A percentile compares a stretch with the other conserved stretches of the same genome.
Evolutionary conservation across 2,113 vertebrate genomes (phyloP).

Genomic region (Sigmodon hispidus): DNA sequence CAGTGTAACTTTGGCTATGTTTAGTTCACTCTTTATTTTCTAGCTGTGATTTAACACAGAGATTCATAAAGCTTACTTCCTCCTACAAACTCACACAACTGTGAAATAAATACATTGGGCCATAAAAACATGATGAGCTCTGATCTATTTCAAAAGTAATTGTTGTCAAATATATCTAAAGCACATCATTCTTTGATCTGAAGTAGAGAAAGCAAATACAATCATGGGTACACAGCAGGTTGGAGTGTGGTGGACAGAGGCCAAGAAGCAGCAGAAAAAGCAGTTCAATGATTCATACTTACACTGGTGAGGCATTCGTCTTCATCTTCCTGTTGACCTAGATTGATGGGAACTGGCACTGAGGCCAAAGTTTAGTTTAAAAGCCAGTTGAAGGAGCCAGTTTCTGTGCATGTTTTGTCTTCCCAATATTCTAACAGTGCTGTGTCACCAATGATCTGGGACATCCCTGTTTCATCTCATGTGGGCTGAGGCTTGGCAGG

Average conservation of each 20-base stretch:
- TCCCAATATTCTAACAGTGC: neutral
- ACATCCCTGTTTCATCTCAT: neutral
- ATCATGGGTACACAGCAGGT: accelerated
- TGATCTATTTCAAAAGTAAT: slow-evolving; percentile 39
- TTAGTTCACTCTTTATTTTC: neutral
- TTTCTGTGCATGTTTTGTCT: neutral
- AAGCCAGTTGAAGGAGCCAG: neutral
- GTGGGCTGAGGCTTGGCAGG: neutral
- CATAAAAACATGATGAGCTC: slow-evolving; percentile 33
- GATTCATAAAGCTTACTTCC: slow-evolving; percentile 12
- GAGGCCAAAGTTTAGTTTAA: neutral
- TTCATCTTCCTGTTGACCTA: neutral
- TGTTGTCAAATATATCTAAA: slow-evolving; percentile 25
- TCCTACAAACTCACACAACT: neutral
- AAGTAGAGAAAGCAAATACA: neutral
- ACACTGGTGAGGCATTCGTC: neutral
- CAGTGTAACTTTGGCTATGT: neutral
- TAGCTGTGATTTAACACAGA: slow-evolving; percentile 22
- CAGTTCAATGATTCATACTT: accelerated
- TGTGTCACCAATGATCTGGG: neutral
- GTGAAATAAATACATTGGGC: slow-evolving; percentile 33
- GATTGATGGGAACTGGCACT: neutral
- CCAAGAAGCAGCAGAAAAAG: neutral
- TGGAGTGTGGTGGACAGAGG: accelerated
- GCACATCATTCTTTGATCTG: neutral